phyloP scores from a whole-genome alignment of 2,113 vertebrate genomes.

The Clarias batrachus region DNA sequence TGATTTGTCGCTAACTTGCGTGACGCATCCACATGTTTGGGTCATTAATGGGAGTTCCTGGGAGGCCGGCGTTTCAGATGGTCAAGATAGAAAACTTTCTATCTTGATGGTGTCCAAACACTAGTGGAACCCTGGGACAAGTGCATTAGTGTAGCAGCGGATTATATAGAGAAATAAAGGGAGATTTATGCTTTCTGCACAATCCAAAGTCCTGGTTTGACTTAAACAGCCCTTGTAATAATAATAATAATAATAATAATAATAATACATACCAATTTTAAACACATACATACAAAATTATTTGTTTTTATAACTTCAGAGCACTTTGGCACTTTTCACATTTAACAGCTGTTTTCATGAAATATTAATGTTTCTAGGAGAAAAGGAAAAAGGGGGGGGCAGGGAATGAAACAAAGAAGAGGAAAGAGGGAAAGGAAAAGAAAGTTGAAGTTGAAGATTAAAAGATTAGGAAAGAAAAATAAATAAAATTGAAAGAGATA shows the following conservation, averaged over 20 bases:
- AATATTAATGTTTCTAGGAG: neutral
- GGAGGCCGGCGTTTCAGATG: too few relatives aligned
- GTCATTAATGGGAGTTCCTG: too few relatives aligned
- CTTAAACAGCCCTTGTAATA: neutral
- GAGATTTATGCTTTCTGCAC: too few relatives aligned
- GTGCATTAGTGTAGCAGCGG: too few relatives aligned
- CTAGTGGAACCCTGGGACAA: too few relatives aligned
- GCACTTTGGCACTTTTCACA: neutral
- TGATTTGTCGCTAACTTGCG: too few relatives aligned
- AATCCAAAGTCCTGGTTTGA: too few relatives aligned
- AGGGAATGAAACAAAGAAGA: neutral
- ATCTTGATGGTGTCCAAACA: too few relatives aligned
- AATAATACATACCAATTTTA: neutral
- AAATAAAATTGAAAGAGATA: neutral
- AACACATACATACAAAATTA: neutral
- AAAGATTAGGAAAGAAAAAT: neutral
- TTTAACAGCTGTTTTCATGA: neutral
- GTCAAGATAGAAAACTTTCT: too few relatives aligned
- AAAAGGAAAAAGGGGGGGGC: neutral
- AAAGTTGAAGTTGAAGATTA: neutral
- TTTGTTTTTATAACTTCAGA: neutral
- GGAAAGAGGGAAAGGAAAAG: neutral
- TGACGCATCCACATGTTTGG: too few relatives aligned
- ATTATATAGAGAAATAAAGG: too few relatives aligned
- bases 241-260: neutral